Conservation (phyloP, 1,140 invertebrate genomes). For the Leguminivora glycinivorella region DNA sequence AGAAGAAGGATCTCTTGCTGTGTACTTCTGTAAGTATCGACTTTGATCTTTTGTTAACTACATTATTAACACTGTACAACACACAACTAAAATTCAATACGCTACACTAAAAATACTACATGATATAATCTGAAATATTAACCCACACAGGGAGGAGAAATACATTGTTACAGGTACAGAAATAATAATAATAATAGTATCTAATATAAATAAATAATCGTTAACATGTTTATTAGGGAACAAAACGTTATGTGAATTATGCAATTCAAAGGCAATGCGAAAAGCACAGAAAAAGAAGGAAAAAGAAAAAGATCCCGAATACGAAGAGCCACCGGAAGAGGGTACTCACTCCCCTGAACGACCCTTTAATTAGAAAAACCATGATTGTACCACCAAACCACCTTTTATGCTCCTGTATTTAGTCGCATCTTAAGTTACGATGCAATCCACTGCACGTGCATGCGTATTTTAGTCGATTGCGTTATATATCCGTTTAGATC, state of each 20-base stretch:
- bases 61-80: conserved; percentile 35
- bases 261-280: conserved; percentile 85
- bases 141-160: background rate
- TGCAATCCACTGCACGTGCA: background rate
- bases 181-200: conserved; percentile 7
- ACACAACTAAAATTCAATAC: conserved; percentile 30
- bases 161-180: conserved; percentile 17
- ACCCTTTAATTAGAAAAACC: conserved; percentile 10
- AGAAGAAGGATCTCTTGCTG: conserved; percentile 90
- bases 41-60: conserved; percentile 23
- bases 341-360: conserved; percentile 54
- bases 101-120: background rate
- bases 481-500: background rate
- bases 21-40: conserved; percentile 93
- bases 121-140: background rate
- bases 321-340: conserved; percentile 78
- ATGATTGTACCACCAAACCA: background rate
- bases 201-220: background rate
- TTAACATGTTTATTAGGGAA: conserved; percentile 83
- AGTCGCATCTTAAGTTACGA: background rate
- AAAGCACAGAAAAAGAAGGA: conserved; percentile 83
- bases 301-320: conserved; percentile 75
- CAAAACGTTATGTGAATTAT: conserved; percentile 91
- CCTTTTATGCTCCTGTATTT: background rate
- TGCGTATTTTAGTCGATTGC: background rate